A percentile compares a stretch with the other conserved stretches of the same genome.
phyloP scores from a whole-genome alignment of 2,797 vertebrate genomes.

The Phrynocephalus guinanensis region DNA sequence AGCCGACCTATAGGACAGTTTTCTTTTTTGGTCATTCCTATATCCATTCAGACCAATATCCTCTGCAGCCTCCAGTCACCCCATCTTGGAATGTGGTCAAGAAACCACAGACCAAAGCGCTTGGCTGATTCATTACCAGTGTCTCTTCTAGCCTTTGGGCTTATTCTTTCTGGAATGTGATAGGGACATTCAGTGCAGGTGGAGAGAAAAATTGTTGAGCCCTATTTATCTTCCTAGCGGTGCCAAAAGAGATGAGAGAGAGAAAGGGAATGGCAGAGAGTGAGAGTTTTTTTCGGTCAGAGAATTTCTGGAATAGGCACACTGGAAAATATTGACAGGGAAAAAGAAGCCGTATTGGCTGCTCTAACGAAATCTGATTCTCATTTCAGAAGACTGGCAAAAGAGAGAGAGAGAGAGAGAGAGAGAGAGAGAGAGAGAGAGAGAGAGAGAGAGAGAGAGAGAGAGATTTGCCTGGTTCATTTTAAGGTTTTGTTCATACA shows the following conservation, averaged over 20 bases:
- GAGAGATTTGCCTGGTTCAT: not conserved
- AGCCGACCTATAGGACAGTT: not conserved
- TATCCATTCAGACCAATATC: not conserved
- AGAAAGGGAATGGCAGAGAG: not conserved
- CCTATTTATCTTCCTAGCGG: not conserved
- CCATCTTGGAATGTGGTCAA: not conserved
- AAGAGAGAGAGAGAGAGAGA: not conserved
- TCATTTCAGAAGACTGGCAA: not conserved
- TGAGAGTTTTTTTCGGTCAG: not conserved
- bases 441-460: too few species aligned
- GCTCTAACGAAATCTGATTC: not conserved
- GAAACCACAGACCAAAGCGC: not conserved
- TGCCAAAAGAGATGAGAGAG: not conserved
- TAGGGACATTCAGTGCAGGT: conserved; percentile 27
- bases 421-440: not conserved
- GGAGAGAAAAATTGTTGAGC: conserved; percentile 21
- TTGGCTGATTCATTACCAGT: conserved; percentile 19
- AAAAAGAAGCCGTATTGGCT: not conserved
- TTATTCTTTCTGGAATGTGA: conserved; percentile 29
- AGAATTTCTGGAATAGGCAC: not conserved
- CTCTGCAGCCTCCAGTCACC: not conserved
- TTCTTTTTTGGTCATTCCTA: not conserved
- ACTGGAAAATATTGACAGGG: not conserved
- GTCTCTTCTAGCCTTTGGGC: conserved; percentile 23
- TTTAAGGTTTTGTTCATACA: not conserved